Evolutionary conservation across 2,888 invertebrate species (phyloP).

Genomic region (Liposcelis brunnea): DNA sequence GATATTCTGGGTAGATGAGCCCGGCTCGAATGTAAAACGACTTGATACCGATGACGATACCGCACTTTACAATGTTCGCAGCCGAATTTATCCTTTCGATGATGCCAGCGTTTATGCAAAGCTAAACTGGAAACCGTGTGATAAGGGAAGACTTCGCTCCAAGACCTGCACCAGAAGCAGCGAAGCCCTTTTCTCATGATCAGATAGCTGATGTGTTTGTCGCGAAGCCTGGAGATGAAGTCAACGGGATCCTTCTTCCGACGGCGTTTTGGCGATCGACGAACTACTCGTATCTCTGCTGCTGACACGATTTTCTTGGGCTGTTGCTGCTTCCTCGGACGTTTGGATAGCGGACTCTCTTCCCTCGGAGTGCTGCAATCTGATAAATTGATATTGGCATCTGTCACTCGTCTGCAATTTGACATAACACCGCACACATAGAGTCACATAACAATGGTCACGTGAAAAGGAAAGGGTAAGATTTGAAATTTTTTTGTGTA

Average conservation of each 20-base stretch:
- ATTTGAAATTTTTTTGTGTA: no score
- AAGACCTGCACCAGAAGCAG: constrained; percentile 25
- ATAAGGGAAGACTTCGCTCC: constrained; percentile 26
- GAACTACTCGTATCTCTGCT: constrained; percentile 22
- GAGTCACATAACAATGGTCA: constrained; percentile 4
- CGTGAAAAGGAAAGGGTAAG: no score
- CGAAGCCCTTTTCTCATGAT: constrained; percentile 24
- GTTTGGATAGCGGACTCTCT: constrained; percentile 1
- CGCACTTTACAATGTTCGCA: constrained; percentile 31
- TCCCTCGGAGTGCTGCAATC: constrained; percentile 4
- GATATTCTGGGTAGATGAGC: constrained; percentile 23
- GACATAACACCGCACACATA: background rate
- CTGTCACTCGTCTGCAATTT: constrained; percentile 8
- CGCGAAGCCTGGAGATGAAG: constrained; percentile 20
- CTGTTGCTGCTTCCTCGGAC: constrained; percentile 2
- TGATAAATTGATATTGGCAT: constrained; percentile 13
- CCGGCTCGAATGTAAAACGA: constrained; percentile 30
- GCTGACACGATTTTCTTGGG: constrained; percentile 13
- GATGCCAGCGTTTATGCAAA: constrained; percentile 33
- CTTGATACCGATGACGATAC: constrained; percentile 32
- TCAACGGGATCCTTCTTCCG: background rate
- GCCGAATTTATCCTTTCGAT: constrained; percentile 23
- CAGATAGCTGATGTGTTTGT: constrained; percentile 26
- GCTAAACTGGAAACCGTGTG: constrained; percentile 29
- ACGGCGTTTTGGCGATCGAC: constrained; percentile 21